Conservation (phyloP, 2,888 invertebrate genomes). For the Taphrorychus bicolor region DNA sequence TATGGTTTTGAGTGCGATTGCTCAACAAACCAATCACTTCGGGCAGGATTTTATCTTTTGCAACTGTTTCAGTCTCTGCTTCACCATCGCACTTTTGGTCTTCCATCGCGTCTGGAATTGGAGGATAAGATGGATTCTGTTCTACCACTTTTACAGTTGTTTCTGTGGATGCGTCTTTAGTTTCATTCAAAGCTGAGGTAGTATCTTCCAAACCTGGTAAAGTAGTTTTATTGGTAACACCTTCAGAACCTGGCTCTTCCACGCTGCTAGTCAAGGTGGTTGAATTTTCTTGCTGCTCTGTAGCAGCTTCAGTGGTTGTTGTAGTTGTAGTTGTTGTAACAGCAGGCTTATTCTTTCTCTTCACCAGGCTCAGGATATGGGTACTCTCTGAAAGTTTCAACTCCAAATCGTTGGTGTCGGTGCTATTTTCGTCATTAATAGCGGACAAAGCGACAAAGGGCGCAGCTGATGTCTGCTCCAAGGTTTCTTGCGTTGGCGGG, state of each 20-base stretch:
- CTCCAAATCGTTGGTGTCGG: conserved; percentile 46
- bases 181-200: background rate
- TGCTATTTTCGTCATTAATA: conserved; percentile 3
- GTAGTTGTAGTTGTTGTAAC: conserved; percentile 29
- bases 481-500: background rate
- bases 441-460: background rate
- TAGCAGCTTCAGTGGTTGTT: conserved; percentile 27
- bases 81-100: conserved; percentile 29
- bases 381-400: conserved; percentile 46
- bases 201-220: conserved; percentile 4
- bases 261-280: conserved; percentile 26
- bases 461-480: background rate
- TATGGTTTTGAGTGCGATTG: conserved; percentile 48
- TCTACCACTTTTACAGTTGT: conserved; percentile 43
- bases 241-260: conserved; percentile 19
- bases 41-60: conserved; percentile 43
- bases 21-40: conserved; percentile 51
- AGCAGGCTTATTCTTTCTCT: conserved; percentile 43
- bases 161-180: conserved; percentile 9
- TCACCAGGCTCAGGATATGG: conserved; percentile 51
- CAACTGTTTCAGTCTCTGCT: background rate
- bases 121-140: conserved; percentile 64
- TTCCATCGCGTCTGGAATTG: conserved; percentile 62
- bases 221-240: background rate
- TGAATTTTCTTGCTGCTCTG: conserved; percentile 31